Conservation (phyloP, 2,888 invertebrate genomes). For the Diarsia mendica region DNA sequence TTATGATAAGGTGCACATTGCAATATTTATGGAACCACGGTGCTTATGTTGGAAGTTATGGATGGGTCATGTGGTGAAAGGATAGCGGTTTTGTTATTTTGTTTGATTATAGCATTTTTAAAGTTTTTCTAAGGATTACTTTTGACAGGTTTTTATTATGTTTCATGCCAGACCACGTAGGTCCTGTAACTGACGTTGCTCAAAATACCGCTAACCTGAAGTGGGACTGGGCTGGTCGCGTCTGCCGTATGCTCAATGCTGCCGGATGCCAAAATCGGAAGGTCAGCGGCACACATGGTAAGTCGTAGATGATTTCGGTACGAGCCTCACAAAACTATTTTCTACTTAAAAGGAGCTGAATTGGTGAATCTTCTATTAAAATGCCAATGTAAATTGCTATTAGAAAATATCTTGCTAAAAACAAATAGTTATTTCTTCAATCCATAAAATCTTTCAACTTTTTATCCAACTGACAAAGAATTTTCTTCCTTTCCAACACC, state of each 20-base stretch:
- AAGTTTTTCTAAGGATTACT: too few species aligned
- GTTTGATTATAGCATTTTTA: background rate
- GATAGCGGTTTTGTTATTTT: constrained; percentile 33
- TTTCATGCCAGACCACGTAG: background rate
- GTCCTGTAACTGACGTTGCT: too few species aligned
- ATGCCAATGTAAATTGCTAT: background rate
- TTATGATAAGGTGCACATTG: constrained; percentile 74
- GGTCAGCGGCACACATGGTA: background rate
- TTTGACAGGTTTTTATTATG: too few species aligned
- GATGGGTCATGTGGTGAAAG: constrained; percentile 53
- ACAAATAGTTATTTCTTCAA: background rate
- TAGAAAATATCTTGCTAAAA: background rate
- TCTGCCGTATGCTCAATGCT: too few species aligned
- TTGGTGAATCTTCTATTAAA: background rate
- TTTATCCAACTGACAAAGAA: constrained; percentile 3
- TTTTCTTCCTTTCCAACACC: constrained; percentile 1
- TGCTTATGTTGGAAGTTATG: constrained; percentile 59
- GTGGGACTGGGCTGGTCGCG: background rate
- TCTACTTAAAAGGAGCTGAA: background rate
- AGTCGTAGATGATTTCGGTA: background rate
- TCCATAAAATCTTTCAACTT: constrained; percentile 3
- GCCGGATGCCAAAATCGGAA: background rate
- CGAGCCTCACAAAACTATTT: background rate
- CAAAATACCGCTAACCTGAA: background rate
- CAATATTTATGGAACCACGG: constrained; percentile 66